Percentiles rank a stretch among this genome's conserved stretches.
Conservation (phyloP, 2,797 vertebrate genomes). For the Gephyroberyx darwinii region DNA sequence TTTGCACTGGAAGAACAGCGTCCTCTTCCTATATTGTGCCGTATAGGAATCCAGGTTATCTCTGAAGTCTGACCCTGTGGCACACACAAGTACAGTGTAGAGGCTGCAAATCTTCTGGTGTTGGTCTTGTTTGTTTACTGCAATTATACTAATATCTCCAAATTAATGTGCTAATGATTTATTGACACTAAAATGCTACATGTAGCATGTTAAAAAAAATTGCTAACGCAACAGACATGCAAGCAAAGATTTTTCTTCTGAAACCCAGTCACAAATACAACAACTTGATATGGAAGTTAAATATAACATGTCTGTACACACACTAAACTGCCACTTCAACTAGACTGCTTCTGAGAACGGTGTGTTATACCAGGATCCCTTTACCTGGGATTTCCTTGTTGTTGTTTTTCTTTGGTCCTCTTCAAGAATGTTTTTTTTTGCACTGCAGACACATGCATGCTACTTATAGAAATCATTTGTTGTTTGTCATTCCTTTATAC, state of each 20-base stretch:
- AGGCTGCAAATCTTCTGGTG: not conserved
- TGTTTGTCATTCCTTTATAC: slow-evolving; percentile 48
- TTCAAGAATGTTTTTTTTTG: slow-evolving; percentile 60
- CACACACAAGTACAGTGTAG: not conserved
- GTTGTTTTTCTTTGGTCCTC: slow-evolving; percentile 54
- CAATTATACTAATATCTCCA: slow-evolving; percentile 14
- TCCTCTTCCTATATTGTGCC: too few relatives aligned
- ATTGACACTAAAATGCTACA: slow-evolving; percentile 56
- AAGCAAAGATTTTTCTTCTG: slow-evolving; percentile 29
- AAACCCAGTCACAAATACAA: slow-evolving; percentile 21
- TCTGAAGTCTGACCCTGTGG: not conserved
- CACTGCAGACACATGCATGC: slow-evolving; percentile 73
- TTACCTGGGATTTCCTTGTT: slow-evolving; percentile 52
- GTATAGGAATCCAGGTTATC: too few relatives aligned
- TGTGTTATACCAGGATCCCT: slow-evolving; percentile 39
- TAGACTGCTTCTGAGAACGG: slow-evolving; percentile 61
- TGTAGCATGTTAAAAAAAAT: slow-evolving; percentile 39
- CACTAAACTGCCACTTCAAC: slow-evolving; percentile 41
- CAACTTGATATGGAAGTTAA: slow-evolving; percentile 20
- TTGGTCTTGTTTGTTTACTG: slow-evolving; percentile 15
- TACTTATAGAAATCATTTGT: slow-evolving; percentile 49
- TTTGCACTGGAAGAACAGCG: too few relatives aligned
- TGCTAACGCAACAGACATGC: slow-evolving; percentile 57
- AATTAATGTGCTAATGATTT: slow-evolving; percentile 1
- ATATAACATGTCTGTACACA: slow-evolving; percentile 38